Evolutionary conservation across 2,888 invertebrate species (phyloP).

Genomic region (Xestia xanthographa): DNA sequence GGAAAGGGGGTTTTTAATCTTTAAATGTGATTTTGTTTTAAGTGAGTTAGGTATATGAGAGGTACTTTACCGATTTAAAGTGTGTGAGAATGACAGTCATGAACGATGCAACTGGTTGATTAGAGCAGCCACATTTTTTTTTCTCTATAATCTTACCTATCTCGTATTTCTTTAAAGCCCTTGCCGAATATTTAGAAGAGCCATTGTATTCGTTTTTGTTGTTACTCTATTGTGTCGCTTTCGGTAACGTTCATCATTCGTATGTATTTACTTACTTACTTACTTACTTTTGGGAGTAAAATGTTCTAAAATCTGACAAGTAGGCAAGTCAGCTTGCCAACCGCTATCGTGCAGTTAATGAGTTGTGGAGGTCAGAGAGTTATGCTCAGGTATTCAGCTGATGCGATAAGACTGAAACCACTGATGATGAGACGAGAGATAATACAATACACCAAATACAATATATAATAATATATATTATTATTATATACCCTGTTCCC

Average conservation of each 20-base stretch:
- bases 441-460: not conserved
- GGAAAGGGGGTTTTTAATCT: not conserved
- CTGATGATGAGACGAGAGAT: too few relatives aligned
- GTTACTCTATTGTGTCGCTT: too few relatives aligned
- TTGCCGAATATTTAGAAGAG: not conserved
- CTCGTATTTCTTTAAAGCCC: not conserved
- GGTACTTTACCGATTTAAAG: not conserved
- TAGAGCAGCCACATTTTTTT: not conserved
- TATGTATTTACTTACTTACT: too few relatives aligned
- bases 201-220: not conserved
- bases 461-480: too few relatives aligned
- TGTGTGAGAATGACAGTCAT: not conserved
- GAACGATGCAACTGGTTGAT: too few relatives aligned
- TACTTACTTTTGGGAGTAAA: not conserved
- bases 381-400: not conserved
- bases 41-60: not conserved
- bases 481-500: too few relatives aligned
- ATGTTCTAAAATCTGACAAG: not conserved
- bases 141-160: not conserved
- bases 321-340: too few relatives aligned
- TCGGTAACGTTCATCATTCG: too few relatives aligned
- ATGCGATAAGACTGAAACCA: not conserved
- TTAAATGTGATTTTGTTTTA: slow-evolving; percentile 5
- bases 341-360: not conserved
- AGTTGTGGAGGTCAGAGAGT: not conserved